Evolutionary conservation across 92 coral and sea anemone genomes (phyloP), one percentile per base, ranked within the genome.

Genomic region (Parazoanthus swiftii): DNA sequence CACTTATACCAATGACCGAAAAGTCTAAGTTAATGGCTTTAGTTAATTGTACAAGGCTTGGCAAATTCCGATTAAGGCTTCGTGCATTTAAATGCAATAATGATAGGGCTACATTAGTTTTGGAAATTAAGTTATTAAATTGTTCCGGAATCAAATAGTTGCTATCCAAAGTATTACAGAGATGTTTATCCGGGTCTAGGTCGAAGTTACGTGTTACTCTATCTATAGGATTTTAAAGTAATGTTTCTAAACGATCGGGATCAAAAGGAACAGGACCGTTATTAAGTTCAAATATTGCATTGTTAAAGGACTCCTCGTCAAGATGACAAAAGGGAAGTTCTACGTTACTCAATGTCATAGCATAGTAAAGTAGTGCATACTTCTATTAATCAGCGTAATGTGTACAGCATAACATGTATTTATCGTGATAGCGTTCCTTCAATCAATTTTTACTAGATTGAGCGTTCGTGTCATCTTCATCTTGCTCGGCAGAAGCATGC

Each of bases 261-360:
- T 67, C 74, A 67, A 67, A 73, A 16, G 77, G 42, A 8, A 73
- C 77, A 29, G 10, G 1, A 11, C 77, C 44, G 38, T 73, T 43
- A 8, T 33, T 73, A 35, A 33, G 2, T 6, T 73, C 77, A 14
- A 73, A 73, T 73, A 33, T 5, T 5, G 39, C 77, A 35, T 35
- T 46, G 2, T 73, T 33, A 73, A 73, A 73, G 16, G 44, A 73
- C 77, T 73, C 77, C 35, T 73, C 77, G 44, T 73, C 77, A 33
- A 33, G 77, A 33, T 33, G 77, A 33, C 77, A 73, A 73, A 73
- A 73, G 43, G 77, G 76, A 26, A 71, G 76, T 26, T 71, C 10
- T 71, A 42, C 37, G 4, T 74, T 74, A 66, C 20, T 66, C 23
- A 66, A 14, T 0, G 9, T 66, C 72, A 25, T 25, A 66, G 13